Evolutionary conservation across 2,113 vertebrate species (phyloP), one percentile per base, ranked within the genome.

Genomic region (Oxyura jamaicensis): DNA sequence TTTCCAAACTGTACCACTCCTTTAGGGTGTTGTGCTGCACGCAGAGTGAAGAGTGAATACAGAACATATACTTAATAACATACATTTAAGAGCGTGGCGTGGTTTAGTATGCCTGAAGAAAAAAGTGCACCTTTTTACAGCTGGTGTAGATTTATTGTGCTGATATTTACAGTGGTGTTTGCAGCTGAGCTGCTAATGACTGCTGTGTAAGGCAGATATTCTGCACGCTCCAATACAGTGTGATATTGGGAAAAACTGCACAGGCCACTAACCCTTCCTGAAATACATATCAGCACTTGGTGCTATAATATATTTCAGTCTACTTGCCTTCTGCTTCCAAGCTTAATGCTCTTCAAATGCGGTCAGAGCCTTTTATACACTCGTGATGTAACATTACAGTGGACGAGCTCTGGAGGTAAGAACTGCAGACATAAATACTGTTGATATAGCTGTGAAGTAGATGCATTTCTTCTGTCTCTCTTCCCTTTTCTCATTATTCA

Each of bases 201-300:
- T 46, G 65, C 69, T 8, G 69, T 25, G 65, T 4, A 25, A 29
- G 41, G 62, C 58, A 79, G 29, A 65, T 22, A 3, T 10, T 12
- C 39, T 63, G 50, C 5, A 22, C 13, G 11, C 72, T 46, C 67
- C 31, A 4, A 65, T 3, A 42, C 84, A 65, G 74, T 19, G 39
- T 17, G 16, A 10, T 11, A 13, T 28, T 28, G 23, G 48, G 58
- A 62, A 50, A 1, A 10, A 23, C 5, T 6, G 8, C 1, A 16
- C 53, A 72, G 73, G 58, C 55, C 53, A 68, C 20, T 25, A 60
- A 20, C 6, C 35, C 28, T 15, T 52, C 33, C 48, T 31, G 31
- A 72, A 59, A 80, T 7, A 59, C 8, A 3, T 31, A n/a, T 20
- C 63, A 46, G 44, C 52, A 21, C 12, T 28, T 21, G 8, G 11